Percentiles rank a stretch among this genome's conserved stretches.
Evolutionary conservation across 2,113 vertebrate species (phyloP).

Genomic region (Girardinichthys multiradiatus): DNA sequence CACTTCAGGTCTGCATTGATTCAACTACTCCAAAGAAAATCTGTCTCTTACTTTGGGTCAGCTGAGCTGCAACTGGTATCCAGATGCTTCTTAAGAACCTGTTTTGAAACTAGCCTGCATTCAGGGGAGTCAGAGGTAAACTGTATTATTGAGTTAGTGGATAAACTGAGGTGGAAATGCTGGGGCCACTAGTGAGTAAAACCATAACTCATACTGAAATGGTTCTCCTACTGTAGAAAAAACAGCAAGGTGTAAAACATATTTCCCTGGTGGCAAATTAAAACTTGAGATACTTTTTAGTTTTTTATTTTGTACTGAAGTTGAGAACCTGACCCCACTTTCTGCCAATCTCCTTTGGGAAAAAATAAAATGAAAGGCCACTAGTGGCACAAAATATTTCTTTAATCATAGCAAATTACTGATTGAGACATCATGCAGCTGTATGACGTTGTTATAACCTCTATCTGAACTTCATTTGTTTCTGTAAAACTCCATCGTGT

Average conservation of each 20-base stretch:
- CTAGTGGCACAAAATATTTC: too few relatives aligned
- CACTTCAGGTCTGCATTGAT: neutral
- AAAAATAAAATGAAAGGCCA: too few relatives aligned
- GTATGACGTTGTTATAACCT: too few relatives aligned
- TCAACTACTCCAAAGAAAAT: neutral
- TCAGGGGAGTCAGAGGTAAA: neutral
- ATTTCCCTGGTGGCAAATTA: neutral
- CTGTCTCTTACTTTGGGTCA: neutral
- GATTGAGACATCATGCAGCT: neutral
- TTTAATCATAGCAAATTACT: neutral
- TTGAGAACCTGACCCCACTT: too few relatives aligned
- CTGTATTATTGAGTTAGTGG: neutral
- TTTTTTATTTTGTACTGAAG: neutral
- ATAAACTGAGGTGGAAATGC: neutral
- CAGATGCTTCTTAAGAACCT: neutral
- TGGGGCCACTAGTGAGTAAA: neutral
- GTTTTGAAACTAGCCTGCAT: neutral
- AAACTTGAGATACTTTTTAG: neutral
- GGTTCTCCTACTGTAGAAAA: neutral
- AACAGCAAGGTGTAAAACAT: neutral
- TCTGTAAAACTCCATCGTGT: too few relatives aligned
- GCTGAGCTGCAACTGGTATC: neutral
- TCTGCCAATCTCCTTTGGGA: neutral
- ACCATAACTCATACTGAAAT: too few relatives aligned
- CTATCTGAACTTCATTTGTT: too few relatives aligned